Percentiles rank a stretch among this genome's conserved stretches.
Conservation (phyloP, 1,140 invertebrate genomes). For the Anthonomus grandis region DNA sequence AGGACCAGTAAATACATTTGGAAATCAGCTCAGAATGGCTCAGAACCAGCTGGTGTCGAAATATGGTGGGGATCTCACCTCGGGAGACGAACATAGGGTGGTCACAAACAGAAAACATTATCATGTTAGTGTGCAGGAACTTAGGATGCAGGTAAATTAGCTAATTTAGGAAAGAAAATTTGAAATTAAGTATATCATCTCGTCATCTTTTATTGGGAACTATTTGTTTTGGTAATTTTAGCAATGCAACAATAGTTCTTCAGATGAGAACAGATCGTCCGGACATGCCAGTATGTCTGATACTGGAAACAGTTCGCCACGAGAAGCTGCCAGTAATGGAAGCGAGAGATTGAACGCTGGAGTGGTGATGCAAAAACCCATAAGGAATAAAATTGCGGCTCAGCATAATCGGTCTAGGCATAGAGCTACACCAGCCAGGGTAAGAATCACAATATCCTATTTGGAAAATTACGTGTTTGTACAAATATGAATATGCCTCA, state of each 20-base stretch:
- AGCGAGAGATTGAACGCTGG: slow-evolving; percentile 65
- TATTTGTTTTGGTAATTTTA: slow-evolving; percentile 40
- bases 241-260: slow-evolving; percentile 79
- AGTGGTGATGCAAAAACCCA: slow-evolving; percentile 59
- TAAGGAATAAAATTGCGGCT: slow-evolving; percentile 54
- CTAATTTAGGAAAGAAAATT: too few relatives aligned
- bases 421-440: slow-evolving; percentile 64
- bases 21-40: slow-evolving; percentile 35
- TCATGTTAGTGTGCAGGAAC: slow-evolving; percentile 63
- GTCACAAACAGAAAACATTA: slow-evolving; percentile 52
- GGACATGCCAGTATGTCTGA: slow-evolving; percentile 91
- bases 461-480: too few relatives aligned
- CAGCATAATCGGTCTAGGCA: slow-evolving; percentile 59
- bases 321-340: slow-evolving; percentile 60
- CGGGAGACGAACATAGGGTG: slow-evolving; percentile 50
- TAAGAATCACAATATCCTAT: slow-evolving; percentile 37
- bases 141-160: slow-evolving; percentile 50
- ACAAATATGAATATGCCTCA: too few relatives aligned
- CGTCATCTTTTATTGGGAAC: too few relatives aligned
- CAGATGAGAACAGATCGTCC: slow-evolving; percentile 83
- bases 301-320: slow-evolving; percentile 66
- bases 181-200: too few relatives aligned
- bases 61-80: slow-evolving; percentile 52
- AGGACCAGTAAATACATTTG: slow-evolving; percentile 44
- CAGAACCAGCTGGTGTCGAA: slow-evolving; percentile 37